Evolutionary conservation across 2,797 vertebrate genomes (phyloP).

Genomic region (Danio jaintianensis): DNA sequence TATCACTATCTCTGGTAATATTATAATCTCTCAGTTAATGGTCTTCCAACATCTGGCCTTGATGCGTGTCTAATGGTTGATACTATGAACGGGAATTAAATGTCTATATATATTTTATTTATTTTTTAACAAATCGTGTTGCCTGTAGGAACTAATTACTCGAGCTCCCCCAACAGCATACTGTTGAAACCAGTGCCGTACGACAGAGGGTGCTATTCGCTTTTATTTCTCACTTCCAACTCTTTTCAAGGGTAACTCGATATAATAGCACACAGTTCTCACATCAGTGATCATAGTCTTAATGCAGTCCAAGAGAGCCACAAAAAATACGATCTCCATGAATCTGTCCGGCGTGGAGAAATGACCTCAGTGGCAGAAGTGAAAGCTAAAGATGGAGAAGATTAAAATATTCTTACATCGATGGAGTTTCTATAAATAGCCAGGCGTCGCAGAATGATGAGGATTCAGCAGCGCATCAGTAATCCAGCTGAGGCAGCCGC

Average conservation of each 20-base stretch:
- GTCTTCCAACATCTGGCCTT: background rate
- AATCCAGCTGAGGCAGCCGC: conserved; percentile 36
- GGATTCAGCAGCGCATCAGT: conserved; percentile 48
- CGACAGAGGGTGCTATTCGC: conserved; percentile 38
- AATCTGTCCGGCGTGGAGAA: background rate
- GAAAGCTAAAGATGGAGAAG: background rate
- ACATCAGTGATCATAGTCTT: background rate
- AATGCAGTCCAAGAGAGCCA: background rate
- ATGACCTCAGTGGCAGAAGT: background rate
- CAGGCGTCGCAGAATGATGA: conserved; percentile 53
- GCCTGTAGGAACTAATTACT: background rate
- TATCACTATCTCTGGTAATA: background rate
- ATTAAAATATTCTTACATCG: conserved; percentile 32
- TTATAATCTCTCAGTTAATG: conserved; percentile 6
- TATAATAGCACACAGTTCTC: background rate
- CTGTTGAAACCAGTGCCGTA: background rate
- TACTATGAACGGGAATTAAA: background rate
- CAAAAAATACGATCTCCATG: background rate
- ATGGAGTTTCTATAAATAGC: conserved; percentile 48
- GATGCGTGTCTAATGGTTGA: background rate
- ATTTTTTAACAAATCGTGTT: background rate
- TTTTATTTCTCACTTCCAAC: background rate
- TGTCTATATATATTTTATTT: background rate
- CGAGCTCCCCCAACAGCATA: background rate
- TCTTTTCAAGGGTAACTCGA: conserved; percentile 6